Conservation (phyloP, 2,797 vertebrate species). For the Numenius phaeopus region DNA sequence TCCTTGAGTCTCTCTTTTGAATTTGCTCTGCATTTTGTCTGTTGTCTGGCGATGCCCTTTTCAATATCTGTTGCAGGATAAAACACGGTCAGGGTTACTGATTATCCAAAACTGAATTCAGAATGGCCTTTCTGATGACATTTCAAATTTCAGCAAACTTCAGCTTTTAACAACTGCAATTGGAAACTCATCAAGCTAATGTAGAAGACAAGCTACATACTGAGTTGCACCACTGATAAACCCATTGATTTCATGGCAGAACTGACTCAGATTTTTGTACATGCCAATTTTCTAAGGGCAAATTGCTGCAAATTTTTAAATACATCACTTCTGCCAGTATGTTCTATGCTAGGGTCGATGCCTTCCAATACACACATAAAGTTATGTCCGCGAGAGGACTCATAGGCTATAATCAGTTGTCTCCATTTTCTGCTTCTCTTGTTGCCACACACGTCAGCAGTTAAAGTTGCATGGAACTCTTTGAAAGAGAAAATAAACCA, state of each 20-base stretch:
- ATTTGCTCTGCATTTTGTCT: not conserved
- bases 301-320: not conserved
- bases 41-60: not conserved
- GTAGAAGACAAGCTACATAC: not conserved
- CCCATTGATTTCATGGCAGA: not conserved
- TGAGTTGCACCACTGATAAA: not conserved
- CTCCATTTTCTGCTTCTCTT: not conserved
- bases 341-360: not conserved
- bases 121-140: not conserved
- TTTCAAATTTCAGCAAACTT: not conserved
- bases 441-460: not conserved
- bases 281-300: not conserved
- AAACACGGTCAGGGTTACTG: not conserved
- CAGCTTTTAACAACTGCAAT: not conserved
- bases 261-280: not conserved
- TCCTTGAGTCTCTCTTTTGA: not conserved
- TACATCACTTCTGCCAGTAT: not conserved
- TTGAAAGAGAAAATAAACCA: not conserved
- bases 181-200: not conserved
- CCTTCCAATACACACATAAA: not conserved
- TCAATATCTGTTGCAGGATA: not conserved
- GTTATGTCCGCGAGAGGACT: not conserved
- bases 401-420: accelerated
- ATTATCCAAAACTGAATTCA: not conserved
- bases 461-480: not conserved